Evolutionary conservation across 2,888 invertebrate genomes (phyloP).

Genomic region (Eucriotettix oculatus): DNA sequence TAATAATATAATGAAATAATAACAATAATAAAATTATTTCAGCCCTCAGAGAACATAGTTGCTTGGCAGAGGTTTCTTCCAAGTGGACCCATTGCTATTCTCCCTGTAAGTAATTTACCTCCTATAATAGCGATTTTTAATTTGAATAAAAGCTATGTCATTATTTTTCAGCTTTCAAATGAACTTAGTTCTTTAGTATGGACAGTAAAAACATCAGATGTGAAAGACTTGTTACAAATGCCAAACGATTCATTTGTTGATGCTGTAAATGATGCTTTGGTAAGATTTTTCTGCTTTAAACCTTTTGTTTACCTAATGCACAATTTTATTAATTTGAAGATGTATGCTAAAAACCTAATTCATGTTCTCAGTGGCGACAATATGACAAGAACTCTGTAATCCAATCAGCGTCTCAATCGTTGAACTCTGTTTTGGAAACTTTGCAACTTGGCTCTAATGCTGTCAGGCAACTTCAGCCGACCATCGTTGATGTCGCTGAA

Average conservation of each 20-base stretch:
- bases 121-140: neutral
- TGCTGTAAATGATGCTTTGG: conserved; percentile 71
- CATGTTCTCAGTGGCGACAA: conserved; percentile 36
- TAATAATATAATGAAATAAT: conserved; percentile 88
- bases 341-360: conserved; percentile 6
- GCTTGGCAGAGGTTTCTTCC: conserved; percentile 96
- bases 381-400: conserved; percentile 36
- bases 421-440: conserved; percentile 34
- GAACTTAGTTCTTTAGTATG: conserved; percentile 82
- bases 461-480: conserved; percentile 49
- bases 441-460: conserved; percentile 25
- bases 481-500: conserved; percentile 37
- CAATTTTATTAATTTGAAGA: too few relatives aligned
- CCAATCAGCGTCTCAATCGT: conserved; percentile 23
- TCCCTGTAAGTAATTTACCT: conserved; percentile 47
- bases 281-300: conserved; percentile 24
- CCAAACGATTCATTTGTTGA: conserved; percentile 71
- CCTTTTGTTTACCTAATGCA: too few relatives aligned
- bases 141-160: neutral
- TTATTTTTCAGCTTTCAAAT: conserved; percentile 39
- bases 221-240: conserved; percentile 51
- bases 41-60: conserved; percentile 60
- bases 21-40: conserved; percentile 67
- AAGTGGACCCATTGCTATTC: conserved; percentile 77
- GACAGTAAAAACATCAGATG: conserved; percentile 63